A percentile compares a stretch with the other conserved stretches of the same genome.
phyloP scores from a whole-genome alignment of 2,888 invertebrate genomes.

The Aporophyla lueneburgensis region DNA sequence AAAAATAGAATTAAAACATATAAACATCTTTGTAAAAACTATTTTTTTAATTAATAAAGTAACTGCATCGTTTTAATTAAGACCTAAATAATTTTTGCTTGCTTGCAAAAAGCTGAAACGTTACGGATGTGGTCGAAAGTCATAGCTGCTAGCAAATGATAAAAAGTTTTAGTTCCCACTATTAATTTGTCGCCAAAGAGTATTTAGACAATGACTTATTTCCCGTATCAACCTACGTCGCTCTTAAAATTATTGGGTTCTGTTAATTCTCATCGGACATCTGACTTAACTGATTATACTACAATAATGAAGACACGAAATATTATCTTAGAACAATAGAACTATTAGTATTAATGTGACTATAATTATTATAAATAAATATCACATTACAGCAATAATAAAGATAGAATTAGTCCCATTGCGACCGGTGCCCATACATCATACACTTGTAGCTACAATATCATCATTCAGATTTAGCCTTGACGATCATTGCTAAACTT shows the following conservation, averaged over 20 bases:
- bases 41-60: no score
- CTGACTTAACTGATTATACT: slow-evolving; percentile 13
- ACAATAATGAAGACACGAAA: slow-evolving; percentile 25
- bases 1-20: no score
- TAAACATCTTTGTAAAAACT: no score
- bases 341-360: slow-evolving; percentile 39
- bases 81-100: no score
- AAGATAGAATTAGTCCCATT: slow-evolving; percentile 35
- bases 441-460: slow-evolving; percentile 29
- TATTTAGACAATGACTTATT: neutral
- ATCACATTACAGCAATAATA: slow-evolving; percentile 40
- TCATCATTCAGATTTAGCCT: slow-evolving; percentile 34
- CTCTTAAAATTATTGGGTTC: slow-evolving; percentile 1
- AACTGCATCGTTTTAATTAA: no score
- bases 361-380: slow-evolving; percentile 52
- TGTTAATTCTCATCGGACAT: slow-evolving; percentile 11
- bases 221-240: neutral
- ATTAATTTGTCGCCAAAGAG: neutral
- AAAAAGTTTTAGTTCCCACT: neutral
- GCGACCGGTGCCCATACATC: slow-evolving; percentile 22
- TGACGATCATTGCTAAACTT: slow-evolving; percentile 43
- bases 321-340: slow-evolving; percentile 50
- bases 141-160: neutral
- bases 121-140: neutral
- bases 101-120: neutral